Base-by-base conservation (phyloP, 1,140 invertebrate species). In the Matsumurasca onukii region DNA sequence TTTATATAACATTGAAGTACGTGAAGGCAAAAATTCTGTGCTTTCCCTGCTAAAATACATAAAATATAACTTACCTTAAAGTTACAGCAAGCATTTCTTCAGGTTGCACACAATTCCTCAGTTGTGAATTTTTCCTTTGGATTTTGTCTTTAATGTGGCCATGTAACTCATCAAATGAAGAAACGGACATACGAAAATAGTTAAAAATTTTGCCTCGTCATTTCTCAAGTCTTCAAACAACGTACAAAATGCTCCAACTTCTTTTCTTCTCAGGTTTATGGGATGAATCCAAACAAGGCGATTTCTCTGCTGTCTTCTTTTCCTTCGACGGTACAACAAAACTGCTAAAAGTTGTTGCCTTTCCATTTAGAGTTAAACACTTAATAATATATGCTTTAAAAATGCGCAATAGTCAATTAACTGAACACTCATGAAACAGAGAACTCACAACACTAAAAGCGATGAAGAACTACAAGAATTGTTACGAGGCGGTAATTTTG, bases 31-130 rank as follows among this genome's bases (percentile, higher is more conserved):
- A 12, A 22, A 12, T n/a, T n/a, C 22, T 9, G 5, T 12, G 22
- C 12, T 12, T 12, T 55, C 5, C 5, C 22, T 12, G 12, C 12
- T 9, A 55, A 55, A 55, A 9, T n/a, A 55, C 22, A 55, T n/a
- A 55, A 15, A 55, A 22, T 55, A 45, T n/a, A 12, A 45, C 39
- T 45, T 55, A 55, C 52, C 52, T 55, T 22, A 55, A 55, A 13
- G 52, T 15, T 9, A 55, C 24, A 24, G 24, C 52, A 24, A 55
- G 52, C 24, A n/a, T 55, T 55, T 55, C 52, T 55, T 12, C 52
- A n/a, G 52, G 52, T 22, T 15, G 24, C 5, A 55, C 24, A 24
- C 52, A n/a, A 55, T 55, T 24, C 52, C 52, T 55, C 52, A 55
- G 9, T 55, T 9, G 15, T 15, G 15, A 12, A 9, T 55, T 24